Evolutionary conservation across 2,113 vertebrate genomes (phyloP).

Genomic region (Sebastes schlegelii): DNA sequence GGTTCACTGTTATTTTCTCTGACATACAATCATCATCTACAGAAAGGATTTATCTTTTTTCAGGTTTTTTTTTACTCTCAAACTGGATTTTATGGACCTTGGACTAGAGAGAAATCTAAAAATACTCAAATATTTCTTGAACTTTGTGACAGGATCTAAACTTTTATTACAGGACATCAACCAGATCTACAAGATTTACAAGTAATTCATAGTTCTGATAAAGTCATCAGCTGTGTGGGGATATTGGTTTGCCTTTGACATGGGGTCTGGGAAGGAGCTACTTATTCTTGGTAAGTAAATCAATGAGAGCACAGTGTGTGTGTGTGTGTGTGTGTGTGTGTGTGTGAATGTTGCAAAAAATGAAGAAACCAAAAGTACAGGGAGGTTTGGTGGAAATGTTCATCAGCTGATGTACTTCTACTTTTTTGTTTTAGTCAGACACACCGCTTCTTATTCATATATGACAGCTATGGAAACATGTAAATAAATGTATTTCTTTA

Average conservation of each 20-base stretch:
- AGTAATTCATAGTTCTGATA: neutral
- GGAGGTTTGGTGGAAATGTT: neutral
- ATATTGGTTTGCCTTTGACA: constrained; percentile 18
- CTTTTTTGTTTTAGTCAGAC: neutral
- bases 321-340: constrained; percentile 23
- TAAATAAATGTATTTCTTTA: neutral
- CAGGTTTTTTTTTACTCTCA: neutral
- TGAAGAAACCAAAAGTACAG: neutral
- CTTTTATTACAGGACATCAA: neutral
- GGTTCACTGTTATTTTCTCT: constrained; percentile 27
- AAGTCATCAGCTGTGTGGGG: constrained; percentile 14
- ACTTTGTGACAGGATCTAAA: constrained; percentile 11
- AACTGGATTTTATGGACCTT: constrained; percentile 28
- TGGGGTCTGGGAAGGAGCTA: constrained; percentile 52
- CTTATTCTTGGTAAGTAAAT: constrained; percentile 68
- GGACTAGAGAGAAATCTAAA: constrained; percentile 1
- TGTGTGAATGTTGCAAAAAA: neutral
- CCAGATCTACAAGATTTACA: neutral
- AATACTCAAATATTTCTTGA: neutral
- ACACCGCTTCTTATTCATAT: rapidly evolving
- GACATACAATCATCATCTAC: neutral
- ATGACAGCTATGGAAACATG: neutral
- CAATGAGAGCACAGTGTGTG: neutral
- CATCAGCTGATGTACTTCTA: neutral
- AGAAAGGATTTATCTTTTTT: constrained; percentile 2